Base-by-base conservation (phyloP, 1,140 invertebrate genomes). In the Trinorchestia longiramus region DNA sequence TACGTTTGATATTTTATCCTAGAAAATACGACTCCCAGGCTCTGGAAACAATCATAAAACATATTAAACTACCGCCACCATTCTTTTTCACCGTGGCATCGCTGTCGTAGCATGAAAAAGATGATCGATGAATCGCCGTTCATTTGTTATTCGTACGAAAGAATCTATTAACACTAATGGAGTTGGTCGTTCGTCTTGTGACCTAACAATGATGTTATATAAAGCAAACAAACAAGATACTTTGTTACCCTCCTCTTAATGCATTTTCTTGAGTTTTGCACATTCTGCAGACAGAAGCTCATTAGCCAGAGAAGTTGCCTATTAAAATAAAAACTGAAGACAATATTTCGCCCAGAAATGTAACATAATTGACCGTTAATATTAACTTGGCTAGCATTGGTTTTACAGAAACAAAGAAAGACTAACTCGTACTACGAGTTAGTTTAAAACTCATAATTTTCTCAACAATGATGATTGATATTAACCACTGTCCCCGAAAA, bases 141-240 rank as follows among this genome's bases (percentile, higher is more conserved):
- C 88, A 90, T 90, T 90, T 90, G 43, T 90, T 90, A 90, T 90
- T 90, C 88, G 6, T 90, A 90, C n/a, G 88, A 43, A 4, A 17
- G 88, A 90, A 90, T 90, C 88, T 90, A 90, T 90, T 90, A 90
- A 43, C 88, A 90, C 88, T 90, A 90, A 90, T 90, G 88, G 88
- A 42, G 88, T 90, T 28, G 88, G 41, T 90, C 88, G 41, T 90
- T 90, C 43, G 41, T 90, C 88, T 11, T 90, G 88, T 90, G 3
- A 41, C 88, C 3, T 11, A 41, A 90, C 88, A 90, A 90, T 90
- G 88, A 41, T 90, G 88, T 90, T 90, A 36, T 90, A 1, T 90
- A 42, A 43, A 90, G 43, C 88, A 42, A 90, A 90, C 43, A 90
- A 90, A 90, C 88, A 90, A 90, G 88, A 90, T 90, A 17, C n/a